Evolutionary conservation across 1,140 invertebrate genomes (phyloP), one percentile per base, ranked within the genome.

Genomic region (Ptiloglossa arizonensis): DNA sequence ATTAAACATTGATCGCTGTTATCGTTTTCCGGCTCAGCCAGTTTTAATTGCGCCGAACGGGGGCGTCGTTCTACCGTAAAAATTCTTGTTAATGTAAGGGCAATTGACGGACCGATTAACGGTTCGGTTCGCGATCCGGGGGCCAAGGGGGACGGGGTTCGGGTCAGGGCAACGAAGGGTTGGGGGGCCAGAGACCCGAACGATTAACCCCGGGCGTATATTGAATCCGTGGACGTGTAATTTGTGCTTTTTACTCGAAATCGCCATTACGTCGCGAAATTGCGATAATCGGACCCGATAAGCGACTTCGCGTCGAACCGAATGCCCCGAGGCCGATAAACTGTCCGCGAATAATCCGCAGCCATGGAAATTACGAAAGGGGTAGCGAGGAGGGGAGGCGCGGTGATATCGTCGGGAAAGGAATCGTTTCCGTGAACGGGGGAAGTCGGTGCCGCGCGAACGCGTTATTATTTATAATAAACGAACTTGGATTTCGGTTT

Each of bases 11-110:
- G 66, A 69, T 76, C 73, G 41, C 73, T n/a, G 64, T 67, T 69
- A 76, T 76, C 73, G 73, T 76, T 76, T 76, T 69, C 73, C 73
- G 69, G 66, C 73, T 76, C 64, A 76, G 54, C 73, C 73, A 76
- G 73, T 76, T 76, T 75, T 76, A 76, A 76, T 76, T 76, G 66
- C 73, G 54, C 66, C 54, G 46, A n/a, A 9, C 29, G 15, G 15
- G 32, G 3, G n/a, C 5, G 41, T 46, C 59, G 44, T 29, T 54
- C 59, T 38, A 22, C 41, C 73, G 29, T 67, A 76, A 76, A 76
- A 69, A 68, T 76, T 76, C 73, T 69, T 76, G 73, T 76, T 76
- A 76, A 69, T 76, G 69, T 57, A 76, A 67, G 73, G 73, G 54
- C 73, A 76, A 76, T 69, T 76, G 73, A 69, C 35, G 66, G 66